Evolutionary conservation across 2,888 invertebrate genomes (phyloP), one percentile per base, ranked within the genome.

Genomic region (Cryptophagus acutangulus): DNA sequence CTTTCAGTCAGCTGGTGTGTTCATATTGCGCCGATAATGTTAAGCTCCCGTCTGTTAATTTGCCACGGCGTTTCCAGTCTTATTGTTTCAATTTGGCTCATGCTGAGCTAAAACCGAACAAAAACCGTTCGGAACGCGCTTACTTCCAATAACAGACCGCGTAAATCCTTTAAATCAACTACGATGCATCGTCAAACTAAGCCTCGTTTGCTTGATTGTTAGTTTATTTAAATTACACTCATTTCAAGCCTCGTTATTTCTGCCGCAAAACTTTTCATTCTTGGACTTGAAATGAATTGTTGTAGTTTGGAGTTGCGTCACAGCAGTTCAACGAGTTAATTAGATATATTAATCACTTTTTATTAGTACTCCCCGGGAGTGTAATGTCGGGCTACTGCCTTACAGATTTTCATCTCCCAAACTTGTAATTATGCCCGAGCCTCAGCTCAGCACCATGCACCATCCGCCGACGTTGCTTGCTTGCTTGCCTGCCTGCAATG

Each of bases 341-440:
- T 63, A 61, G 59, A 54, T 57, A 57, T 61, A 63, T 63, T 62
- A 62, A 63, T 63, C 61, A 61, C 59, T 61, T 63, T 63, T 62
- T 63, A 62, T 59, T 61, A 57, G 58, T 50, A 46, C 51, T 54
- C 51, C 55, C 55, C 55, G 54, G 48, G 55, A 55, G 54, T 58
- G 52, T 58, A 57, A 59, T 58, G 58, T 51, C 45, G 48, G 52
- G 56, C 52, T 54, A 55, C 48, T 52, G 48, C 3, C 4, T 4
- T n/a, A 8, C 53, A 51, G 58, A 59, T 61, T n/a, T 61, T 61
- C 57, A 59, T 58, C 57, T 57, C 49, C 57, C 17, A 42, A 49
- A 12, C 41, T 55, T 51, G 55, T 58, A 59, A 59, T 60, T 60
- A 60, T 55, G 48, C 50, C 40, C 50, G 51, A 49, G 49, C 45